Evolutionary conservation across 2,797 vertebrate genomes (phyloP), one percentile per base, ranked within the genome.

Genomic region (Chelidonichthys spinosus): DNA sequence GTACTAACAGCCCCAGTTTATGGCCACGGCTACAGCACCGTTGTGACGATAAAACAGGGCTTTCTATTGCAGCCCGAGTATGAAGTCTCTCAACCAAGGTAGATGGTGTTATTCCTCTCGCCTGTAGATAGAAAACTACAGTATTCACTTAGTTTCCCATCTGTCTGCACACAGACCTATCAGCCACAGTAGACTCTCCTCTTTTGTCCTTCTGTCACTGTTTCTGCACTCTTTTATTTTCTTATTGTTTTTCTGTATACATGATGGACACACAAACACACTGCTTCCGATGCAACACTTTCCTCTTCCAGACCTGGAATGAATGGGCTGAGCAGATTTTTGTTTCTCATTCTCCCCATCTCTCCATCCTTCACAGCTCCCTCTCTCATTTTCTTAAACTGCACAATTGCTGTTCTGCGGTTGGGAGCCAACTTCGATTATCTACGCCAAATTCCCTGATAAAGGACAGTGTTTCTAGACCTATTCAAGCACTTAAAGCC

Each of bases 391-490:
- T 89, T 87, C 81, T 86, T 89, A 77, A 91, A 90, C 85, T 86
- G 85, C 87, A 82, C 87, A 90, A 89, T 91, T 87, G 86, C 87
- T 60, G 68, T 83, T 85, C 77, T 85, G 83, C 78, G 54, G 85
- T 90, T 76, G 84, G 76, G 78, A 92, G 87, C 89, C 87, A 89
- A 77, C 84, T 87, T 86, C 63, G 79, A 92, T 91, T 91, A 93
- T 92, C 89, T 85, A 81, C 68, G 82, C 71, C 89, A 91, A 90
- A 90, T 92, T 90, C 87, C 80, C 82, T 83, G 89, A 92, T 93
- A 92, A 90, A 91, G 87, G 87, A 90, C 82, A 78, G 85, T 85
- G 89, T 90, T 90, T 89, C 81, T 84, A 87, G 84, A 82, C 76
- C 86, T 87, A 88, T 90, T 90, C 75, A 89, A 75, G 84, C 85